Evolutionary conservation across 2,113 vertebrate species (phyloP).

Genomic region (Prunella fulvescens): DNA sequence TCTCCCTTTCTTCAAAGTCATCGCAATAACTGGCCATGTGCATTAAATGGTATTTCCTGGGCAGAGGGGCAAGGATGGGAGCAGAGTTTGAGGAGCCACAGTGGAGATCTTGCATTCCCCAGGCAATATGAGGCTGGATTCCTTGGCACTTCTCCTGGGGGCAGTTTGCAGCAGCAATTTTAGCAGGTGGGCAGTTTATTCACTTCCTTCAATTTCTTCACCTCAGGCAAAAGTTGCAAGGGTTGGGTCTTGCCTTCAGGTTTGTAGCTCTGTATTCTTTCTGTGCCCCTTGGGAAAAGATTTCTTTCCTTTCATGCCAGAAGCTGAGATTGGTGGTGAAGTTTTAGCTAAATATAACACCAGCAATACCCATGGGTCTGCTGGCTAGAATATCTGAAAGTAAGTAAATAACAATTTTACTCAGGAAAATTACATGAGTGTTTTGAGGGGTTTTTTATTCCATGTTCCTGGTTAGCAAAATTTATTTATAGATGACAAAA

Average conservation of each 20-base stretch:
- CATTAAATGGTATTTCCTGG: neutral
- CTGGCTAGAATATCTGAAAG: neutral
- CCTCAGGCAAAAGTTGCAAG: neutral
- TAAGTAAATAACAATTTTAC: neutral
- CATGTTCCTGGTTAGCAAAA: neutral
- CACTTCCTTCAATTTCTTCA: neutral
- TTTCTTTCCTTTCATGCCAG: neutral
- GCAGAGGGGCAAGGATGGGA: neutral
- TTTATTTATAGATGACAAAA: neutral
- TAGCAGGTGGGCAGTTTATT: neutral
- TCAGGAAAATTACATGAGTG: neutral
- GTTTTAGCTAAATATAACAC: neutral
- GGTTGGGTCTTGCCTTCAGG: neutral
- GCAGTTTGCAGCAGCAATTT: neutral
- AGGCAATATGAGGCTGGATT: neutral
- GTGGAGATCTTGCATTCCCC: neutral
- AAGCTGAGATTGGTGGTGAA: neutral
- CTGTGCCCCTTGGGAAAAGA: neutral
- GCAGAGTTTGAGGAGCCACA: neutral
- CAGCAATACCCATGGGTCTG: neutral
- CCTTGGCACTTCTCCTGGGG: neutral
- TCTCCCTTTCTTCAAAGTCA: neutral
- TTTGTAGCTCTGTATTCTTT: neutral
- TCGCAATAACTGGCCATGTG: accelerated
- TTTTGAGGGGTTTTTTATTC: neutral